A percentile compares a stretch with the other conserved stretches of the same genome.
Conservation (phyloP, 2,113 vertebrate species). For the Ictalurus punctatus region DNA sequence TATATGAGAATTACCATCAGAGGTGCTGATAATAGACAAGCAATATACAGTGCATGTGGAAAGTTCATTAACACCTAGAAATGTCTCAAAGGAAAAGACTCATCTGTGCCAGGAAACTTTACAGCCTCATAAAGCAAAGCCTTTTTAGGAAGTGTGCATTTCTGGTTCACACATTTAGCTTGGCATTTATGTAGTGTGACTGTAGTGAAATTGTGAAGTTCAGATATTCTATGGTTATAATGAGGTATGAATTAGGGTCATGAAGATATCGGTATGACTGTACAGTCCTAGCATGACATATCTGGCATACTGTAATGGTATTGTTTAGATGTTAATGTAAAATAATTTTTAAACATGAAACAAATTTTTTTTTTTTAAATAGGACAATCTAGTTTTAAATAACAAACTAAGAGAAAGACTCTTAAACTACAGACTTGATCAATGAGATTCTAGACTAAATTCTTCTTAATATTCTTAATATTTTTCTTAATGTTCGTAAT, state of each 20-base stretch:
- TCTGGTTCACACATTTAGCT: neutral
- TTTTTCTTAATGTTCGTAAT: neutral
- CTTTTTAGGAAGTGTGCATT: constrained; percentile 10
- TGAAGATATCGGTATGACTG: neutral
- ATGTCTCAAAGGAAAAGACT: neutral
- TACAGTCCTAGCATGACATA: neutral
- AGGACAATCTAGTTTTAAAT: neutral
- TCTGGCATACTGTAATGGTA: neutral
- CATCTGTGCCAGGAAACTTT: constrained; percentile 20
- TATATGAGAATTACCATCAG: constrained; percentile 15
- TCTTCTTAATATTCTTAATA: neutral
- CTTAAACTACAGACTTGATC: neutral
- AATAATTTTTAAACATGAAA: neutral
- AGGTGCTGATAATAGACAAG: constrained; percentile 1
- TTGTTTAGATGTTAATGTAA: neutral
- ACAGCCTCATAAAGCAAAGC: neutral
- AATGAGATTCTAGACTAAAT: neutral
- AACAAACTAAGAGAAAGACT: neutral
- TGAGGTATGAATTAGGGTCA: neutral
- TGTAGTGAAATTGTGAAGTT: neutral
- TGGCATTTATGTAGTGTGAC: neutral
- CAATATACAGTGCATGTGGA: neutral
- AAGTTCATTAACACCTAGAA: neutral
- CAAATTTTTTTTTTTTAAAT: neutral
- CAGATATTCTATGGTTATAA: neutral